A percentile compares a stretch with the other conserved stretches of the same genome.
These are phyloP conservation scores for Trachelus stipa DNA, from an alignment of 2,888 invertebrate species.

Conservation along the genomic window DNA sequence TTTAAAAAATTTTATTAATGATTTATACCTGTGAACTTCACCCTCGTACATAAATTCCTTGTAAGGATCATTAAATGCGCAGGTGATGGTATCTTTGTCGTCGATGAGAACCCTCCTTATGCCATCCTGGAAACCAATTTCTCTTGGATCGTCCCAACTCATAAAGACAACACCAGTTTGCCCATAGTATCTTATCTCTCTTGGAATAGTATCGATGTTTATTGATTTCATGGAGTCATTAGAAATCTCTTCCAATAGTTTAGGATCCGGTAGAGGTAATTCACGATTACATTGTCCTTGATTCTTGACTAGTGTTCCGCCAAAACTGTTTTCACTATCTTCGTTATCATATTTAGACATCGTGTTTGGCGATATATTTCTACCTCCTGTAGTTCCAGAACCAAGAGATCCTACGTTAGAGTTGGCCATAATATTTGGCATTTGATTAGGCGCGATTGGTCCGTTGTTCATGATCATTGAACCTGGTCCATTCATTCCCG, in stretches of 20 bases:
- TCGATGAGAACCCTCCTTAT: constrained; percentile 80
- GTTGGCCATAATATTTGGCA: constrained; percentile 10
- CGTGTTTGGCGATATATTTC: constrained; percentile 45
- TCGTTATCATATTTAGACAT: constrained; percentile 45
- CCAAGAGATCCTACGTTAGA: constrained; percentile 31
- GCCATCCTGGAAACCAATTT: constrained; percentile 87
- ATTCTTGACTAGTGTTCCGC: constrained; percentile 16
- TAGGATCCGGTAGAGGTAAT: constrained; percentile 65
- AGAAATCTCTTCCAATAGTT: constrained; percentile 70
- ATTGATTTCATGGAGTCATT: constrained; percentile 83
- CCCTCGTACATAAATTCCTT: constrained; percentile 81
- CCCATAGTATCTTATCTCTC: constrained; percentile 89
- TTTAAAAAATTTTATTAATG: not conserved
- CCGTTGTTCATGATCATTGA: constrained; percentile 27
- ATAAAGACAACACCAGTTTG: constrained; percentile 87
- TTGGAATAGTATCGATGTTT: constrained; percentile 82
- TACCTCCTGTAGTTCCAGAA: constrained; percentile 21
- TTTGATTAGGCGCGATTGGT: constrained; percentile 29
- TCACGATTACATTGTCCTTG: constrained; percentile 49
- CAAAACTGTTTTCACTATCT: constrained; percentile 39
- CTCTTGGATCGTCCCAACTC: constrained; percentile 87
- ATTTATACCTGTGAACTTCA: constrained; percentile 70
- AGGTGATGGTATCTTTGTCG: constrained; percentile 77
- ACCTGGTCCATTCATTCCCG: constrained; percentile 46
- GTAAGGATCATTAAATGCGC: constrained; percentile 76